Evolutionary conservation across 2,113 vertebrate genomes (phyloP).

Genomic region (Thinocorus orbignyianus): DNA sequence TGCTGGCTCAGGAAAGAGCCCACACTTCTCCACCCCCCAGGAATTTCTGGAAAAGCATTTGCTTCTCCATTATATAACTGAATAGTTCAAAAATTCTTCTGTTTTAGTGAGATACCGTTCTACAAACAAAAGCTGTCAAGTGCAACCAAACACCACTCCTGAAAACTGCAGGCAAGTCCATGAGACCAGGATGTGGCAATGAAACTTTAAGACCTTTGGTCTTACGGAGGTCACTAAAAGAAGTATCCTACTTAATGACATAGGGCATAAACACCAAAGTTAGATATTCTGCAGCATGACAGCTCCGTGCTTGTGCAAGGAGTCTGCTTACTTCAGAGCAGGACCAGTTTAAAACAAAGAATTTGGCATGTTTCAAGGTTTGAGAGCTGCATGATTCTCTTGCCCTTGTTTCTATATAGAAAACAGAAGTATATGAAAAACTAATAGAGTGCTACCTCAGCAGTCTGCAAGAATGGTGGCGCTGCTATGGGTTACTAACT

Average conservation of each 20-base stretch:
- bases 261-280: neutral
- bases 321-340: neutral
- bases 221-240: neutral
- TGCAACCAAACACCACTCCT: neutral
- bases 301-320: neutral
- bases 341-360: neutral
- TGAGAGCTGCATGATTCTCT: neutral
- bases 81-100: neutral
- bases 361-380: neutral
- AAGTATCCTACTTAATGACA: neutral
- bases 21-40: neutral
- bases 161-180: neutral
- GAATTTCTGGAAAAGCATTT: neutral
- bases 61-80: neutral
- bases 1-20: neutral
- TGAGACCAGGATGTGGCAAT: neutral
- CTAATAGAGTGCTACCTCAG: neutral
- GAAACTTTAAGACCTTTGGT: neutral
- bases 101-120: neutral
- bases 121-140: neutral
- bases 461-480: neutral
- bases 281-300: fast-evolving
- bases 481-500: neutral
- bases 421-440: neutral
- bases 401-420: neutral